Evolutionary conservation across 2,113 vertebrate species (phyloP), one percentile per base, ranked within the genome.

Genomic region (Macrotus californicus): DNA sequence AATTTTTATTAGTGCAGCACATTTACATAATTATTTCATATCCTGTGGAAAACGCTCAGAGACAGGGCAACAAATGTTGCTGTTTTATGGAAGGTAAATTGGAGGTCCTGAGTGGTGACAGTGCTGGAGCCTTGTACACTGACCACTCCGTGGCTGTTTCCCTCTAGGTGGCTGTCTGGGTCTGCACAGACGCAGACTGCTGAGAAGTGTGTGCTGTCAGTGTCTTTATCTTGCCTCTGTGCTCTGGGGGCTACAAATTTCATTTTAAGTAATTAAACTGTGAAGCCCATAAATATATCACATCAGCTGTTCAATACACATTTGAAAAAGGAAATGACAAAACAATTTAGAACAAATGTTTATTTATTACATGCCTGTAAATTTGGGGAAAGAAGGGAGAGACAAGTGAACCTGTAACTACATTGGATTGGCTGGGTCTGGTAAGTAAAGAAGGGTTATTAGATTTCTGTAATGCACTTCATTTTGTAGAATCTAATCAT

Each of bases 91-190:
- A 46, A 96, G n/a, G 16, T 75, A 59, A 88, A 85, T 5, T 56
- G 22, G 46, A 93, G 34, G 50, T 94, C 88, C 86, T 88, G 48
- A 67, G 69, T 87, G 80, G 24, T 64, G 10, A 5, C 31, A 67
- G 70, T 39, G 11, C 59, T 85, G 77, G 75, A 95, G 31, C 31
- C 9, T 8, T 75, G 34, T 54, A 19, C 21, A 54, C 7, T 18
- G 46, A n/a, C 11, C n/a, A n/a, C 34, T 11, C 18, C 11, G n/a
- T 26, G 39, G 16, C 76, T 36, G 91, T 80, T 93, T 66, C 83
- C 94, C 93, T 93, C 94, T 95, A 91, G 94, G 77, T 94, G 95
- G 72, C 89, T 88, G 92, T 91, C 86, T 93, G 90, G 19, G 31
- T 82, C 93, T 93, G 1, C 39, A 6, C 22, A 50, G 72, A 56